phyloP scores from a whole-genome alignment of 2,113 vertebrate genomes.

The Amblyopsis rosae region DNA sequence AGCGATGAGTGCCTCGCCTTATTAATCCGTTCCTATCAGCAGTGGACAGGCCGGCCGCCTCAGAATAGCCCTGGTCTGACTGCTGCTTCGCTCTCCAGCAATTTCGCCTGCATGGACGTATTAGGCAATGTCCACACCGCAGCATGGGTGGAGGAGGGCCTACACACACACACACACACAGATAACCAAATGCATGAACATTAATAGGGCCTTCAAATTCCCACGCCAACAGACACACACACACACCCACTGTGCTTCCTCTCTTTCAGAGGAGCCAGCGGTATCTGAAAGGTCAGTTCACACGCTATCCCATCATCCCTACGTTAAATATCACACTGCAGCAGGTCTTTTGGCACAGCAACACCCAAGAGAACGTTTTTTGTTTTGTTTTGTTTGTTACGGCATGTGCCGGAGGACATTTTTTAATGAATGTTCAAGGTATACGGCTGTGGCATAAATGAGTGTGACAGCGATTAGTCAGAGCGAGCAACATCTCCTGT shows the following conservation, averaged over 20 bases:
- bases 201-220: neutral
- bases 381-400: neutral
- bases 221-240: neutral
- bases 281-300: slow-evolving; percentile 40
- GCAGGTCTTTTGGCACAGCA: no score
- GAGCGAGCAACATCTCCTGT: slow-evolving; percentile 13
- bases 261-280: slow-evolving; percentile 43
- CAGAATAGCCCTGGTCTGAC: slow-evolving; percentile 90
- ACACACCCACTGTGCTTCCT: slow-evolving; percentile 1
- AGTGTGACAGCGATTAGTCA: slow-evolving; percentile 6
- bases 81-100: slow-evolving; percentile 49
- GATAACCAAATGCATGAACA: neutral
- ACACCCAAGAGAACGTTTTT: neutral
- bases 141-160: slow-evolving; percentile 51
- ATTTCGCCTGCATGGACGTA: slow-evolving; percentile 78
- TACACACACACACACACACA: slow-evolving; percentile 14
- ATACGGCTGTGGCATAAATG: neutral
- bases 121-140: slow-evolving; percentile 78
- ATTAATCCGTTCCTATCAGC: slow-evolving; percentile 91
- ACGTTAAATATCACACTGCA: neutral
- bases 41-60: slow-evolving; percentile 76
- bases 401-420: neutral
- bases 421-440: neutral
- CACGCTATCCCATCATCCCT: slow-evolving; percentile 9
- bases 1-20: slow-evolving; percentile 82